These are phyloP conservation scores for Choloepus didactylus DNA, from an alignment of 2,797 vertebrate genomes.

Conservation along the genomic window DNA sequence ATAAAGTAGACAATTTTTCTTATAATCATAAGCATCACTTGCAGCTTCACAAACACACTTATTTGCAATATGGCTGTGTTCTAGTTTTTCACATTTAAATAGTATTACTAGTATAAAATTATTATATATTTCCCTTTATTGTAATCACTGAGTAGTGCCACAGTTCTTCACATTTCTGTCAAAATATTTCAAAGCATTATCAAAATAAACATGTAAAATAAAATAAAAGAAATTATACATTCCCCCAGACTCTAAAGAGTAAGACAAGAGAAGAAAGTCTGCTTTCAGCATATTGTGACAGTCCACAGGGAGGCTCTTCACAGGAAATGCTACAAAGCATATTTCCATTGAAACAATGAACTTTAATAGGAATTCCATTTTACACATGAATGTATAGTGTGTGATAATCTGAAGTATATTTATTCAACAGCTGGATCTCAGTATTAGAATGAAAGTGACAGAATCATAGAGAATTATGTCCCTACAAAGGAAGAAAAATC, in stretches of 20 bases:
- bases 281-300: conserved; percentile 80
- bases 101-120: conserved; percentile 15
- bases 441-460: conserved; percentile 80
- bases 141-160: conserved; percentile 54
- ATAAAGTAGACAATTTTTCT: neutral
- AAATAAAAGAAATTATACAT: conserved; percentile 55
- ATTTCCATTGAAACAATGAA: conserved; percentile 84
- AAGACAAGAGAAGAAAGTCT: conserved; percentile 73
- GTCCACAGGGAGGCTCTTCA: conserved; percentile 82
- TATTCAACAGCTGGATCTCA: conserved; percentile 83
- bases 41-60: neutral
- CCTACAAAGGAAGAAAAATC: conserved; percentile 70
- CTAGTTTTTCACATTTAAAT: neutral
- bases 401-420: conserved; percentile 85
- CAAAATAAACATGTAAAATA: conserved; percentile 67
- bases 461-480: conserved; percentile 73
- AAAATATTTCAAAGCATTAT: conserved; percentile 68
- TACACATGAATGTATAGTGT: conserved; percentile 78
- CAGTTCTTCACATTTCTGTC: conserved; percentile 71
- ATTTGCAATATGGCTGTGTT: neutral
- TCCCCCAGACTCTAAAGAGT: conserved; percentile 69
- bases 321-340: conserved; percentile 79
- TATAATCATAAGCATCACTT: neutral
- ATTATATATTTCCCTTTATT: conserved; percentile 51
- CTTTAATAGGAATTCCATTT: conserved; percentile 85